Conservation (phyloP, 2,113 vertebrate species). For the Psettodes erumei region DNA sequence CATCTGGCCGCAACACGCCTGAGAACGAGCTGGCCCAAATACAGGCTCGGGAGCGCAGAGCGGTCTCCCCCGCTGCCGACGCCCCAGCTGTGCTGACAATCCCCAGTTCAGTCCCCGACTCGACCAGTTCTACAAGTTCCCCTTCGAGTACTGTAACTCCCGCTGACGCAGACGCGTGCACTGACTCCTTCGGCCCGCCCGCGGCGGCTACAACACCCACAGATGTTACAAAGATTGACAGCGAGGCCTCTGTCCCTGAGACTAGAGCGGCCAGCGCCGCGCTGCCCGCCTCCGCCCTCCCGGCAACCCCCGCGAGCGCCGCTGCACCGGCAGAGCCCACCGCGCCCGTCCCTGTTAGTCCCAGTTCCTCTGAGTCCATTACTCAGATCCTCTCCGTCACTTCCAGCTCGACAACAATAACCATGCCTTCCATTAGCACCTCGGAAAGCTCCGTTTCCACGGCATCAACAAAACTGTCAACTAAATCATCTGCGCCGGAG, state of each 20-base stretch:
- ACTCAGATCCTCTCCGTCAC: slow-evolving; percentile 35
- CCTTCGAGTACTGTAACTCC: slow-evolving; percentile 56
- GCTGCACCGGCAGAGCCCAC: slow-evolving; percentile 46
- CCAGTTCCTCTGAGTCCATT: slow-evolving; percentile 48
- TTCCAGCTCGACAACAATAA: slow-evolving; percentile 43
- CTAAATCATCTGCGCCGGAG: slow-evolving; percentile 31
- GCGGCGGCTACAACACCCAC: slow-evolving; percentile 46
- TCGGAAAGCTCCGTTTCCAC: slow-evolving; percentile 44
- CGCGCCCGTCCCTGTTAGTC: slow-evolving; percentile 2
- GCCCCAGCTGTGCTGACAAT: slow-evolving; percentile 45
- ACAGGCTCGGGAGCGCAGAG: slow-evolving; percentile 64
- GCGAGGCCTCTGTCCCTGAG: slow-evolving; percentile 26
- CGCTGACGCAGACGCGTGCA: slow-evolving; percentile 60
- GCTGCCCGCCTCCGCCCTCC: slow-evolving; percentile 17
- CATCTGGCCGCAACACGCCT: slow-evolving; percentile 76
- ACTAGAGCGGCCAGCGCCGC: slow-evolving; percentile 24
- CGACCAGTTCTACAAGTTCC: slow-evolving; percentile 28
- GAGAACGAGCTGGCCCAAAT: slow-evolving; percentile 78
- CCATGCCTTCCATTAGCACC: slow-evolving; percentile 47
- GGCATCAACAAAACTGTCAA: slow-evolving; percentile 36
- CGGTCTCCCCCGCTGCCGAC: slow-evolving; percentile 5
- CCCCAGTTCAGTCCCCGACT: slow-evolving; percentile 53
- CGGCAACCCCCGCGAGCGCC: slow-evolving; percentile 7
- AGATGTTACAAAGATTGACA: slow-evolving; percentile 27
- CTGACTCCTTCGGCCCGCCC: slow-evolving; percentile 42